Evolutionary conservation across 2,888 invertebrate species (phyloP), one percentile per base, ranked within the genome.

Genomic region (Xestia c-nigrum): DNA sequence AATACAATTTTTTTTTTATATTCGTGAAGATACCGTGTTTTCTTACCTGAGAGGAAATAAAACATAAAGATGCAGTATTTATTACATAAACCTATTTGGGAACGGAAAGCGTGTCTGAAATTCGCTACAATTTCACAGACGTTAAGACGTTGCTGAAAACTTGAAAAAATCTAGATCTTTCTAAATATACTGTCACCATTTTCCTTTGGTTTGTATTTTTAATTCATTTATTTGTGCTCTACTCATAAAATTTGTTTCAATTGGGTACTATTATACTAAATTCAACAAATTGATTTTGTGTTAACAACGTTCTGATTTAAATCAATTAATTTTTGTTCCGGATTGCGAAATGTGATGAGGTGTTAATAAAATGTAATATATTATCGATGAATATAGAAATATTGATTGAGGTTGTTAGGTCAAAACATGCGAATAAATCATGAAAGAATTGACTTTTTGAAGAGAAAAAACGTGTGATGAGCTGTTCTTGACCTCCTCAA

Each of bases 41-140:
- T 64, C 61, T 24, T 24, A 63, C 14, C 5, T 71, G 46, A 38
- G 57, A 14, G 14, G 1, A 40, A 80, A 71, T 46, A 72, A 46
- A 80, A 19, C 10, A 31, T 40, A 31, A 31, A 38, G 47, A 71
- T 68, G 63, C 55, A 68, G 31, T 40, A 21, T 40, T 74, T 57
- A 50, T 83, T 88, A 83, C 52, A 83, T 85, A 79, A 87, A 74
- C 14, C 5, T 19, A 50, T 24, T 12, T 31, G 0, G 1, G 0
- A 43, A 73, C 71, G 66, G 83, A 87, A 87, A 89, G 84, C 81
- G 80, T 85, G n/a, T 75, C 69, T 55, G 24, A 73, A 74, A 88
- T 81, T 77, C 66, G 66, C 43, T 67, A 61, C 75, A 73, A 84
- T 87, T 87, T 82, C 79, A 89, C 88, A 81, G 77, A 74, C 16